Percentiles rank a stretch among this genome's conserved stretches.
Evolutionary conservation across 2,113 vertebrate genomes (phyloP).

Genomic region (Sorex araneus): DNA sequence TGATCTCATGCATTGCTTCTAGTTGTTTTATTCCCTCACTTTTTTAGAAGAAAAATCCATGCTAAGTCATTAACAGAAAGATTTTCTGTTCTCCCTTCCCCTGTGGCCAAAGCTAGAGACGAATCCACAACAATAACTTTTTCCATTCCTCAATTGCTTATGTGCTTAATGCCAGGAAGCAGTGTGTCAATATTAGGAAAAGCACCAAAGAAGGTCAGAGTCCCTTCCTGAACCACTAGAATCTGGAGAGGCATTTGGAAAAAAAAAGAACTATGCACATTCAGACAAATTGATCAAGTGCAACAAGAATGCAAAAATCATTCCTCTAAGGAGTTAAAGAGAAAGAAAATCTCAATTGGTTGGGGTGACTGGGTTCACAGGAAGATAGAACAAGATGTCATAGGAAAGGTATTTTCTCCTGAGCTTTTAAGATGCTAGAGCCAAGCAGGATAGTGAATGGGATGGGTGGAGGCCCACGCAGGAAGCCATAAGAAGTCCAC

Average conservation of each 20-base stretch:
- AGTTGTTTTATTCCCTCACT: background rate
- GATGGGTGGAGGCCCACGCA: background rate
- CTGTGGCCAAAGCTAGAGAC: conserved; percentile 43
- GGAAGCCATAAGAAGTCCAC: background rate
- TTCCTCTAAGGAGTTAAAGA: conserved; percentile 21
- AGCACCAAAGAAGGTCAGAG: conserved; percentile 4
- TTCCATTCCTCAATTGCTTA: conserved; percentile 58
- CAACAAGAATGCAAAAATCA: background rate
- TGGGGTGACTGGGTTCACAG: conserved; percentile 7
- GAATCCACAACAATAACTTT: conserved; percentile 57
- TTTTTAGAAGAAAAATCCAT: conserved; percentile 64
- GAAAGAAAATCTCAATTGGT: background rate
- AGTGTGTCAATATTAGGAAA: conserved; percentile 30
- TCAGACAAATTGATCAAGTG: background rate
- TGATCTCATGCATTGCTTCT: background rate
- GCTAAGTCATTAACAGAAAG: conserved; percentile 54
- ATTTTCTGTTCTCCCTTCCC: conserved; percentile 65
- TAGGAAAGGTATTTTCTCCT: conserved; percentile 41
- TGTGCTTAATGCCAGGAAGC: conserved; percentile 57
- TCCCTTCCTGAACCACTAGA: conserved; percentile 39
- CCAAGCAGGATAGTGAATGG: background rate
- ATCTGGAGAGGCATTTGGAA: background rate
- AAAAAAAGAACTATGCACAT: background rate
- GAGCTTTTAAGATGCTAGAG: conserved; percentile 18
- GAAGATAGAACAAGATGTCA: background rate